phyloP scores from a whole-genome alignment of 2,113 vertebrate genomes.

The Synchiropus splendidus region DNA sequence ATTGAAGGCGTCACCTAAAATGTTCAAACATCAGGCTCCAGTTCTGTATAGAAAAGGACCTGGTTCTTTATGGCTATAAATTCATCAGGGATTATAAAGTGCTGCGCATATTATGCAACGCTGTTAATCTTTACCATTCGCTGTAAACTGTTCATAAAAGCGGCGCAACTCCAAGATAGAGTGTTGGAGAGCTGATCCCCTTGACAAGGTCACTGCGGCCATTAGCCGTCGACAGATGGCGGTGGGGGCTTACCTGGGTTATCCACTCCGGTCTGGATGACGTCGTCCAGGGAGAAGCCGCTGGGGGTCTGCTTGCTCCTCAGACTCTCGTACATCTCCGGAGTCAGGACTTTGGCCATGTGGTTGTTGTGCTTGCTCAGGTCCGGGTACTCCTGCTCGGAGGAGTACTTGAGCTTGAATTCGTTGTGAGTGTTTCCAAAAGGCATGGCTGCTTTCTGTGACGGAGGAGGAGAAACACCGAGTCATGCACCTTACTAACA shows the following conservation, averaged over 20 bases:
- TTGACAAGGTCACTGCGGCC: constrained; percentile 39
- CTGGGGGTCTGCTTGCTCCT: constrained; percentile 78
- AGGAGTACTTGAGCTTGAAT: constrained; percentile 72
- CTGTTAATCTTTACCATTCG: constrained; percentile 14
- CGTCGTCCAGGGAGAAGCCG: constrained; percentile 87
- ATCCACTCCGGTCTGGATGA: constrained; percentile 90
- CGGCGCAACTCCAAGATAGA: not conserved
- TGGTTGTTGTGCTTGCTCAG: constrained; percentile 89
- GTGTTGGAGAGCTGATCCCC: not conserved
- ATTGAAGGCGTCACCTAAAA: too few species aligned
- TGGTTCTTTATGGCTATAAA: too few species aligned
- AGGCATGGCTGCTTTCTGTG: constrained; percentile 78
- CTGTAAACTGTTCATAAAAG: constrained; percentile 1
- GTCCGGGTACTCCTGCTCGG: constrained; percentile 81
- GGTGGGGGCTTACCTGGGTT: constrained; percentile 79
- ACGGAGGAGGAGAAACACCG: too few species aligned
- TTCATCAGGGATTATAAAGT: constrained; percentile 14
- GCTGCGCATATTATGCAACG: constrained; percentile 21
- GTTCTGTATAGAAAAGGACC: too few species aligned
- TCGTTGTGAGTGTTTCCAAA: constrained; percentile 92
- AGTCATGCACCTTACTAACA: too few species aligned
- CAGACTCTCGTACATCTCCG: constrained; percentile 74
- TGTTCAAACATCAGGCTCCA: too few species aligned
- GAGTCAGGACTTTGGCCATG: constrained; percentile 86
- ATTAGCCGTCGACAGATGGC: not conserved